Evolutionary conservation across 1,140 invertebrate genomes (phyloP).

Genomic region (Nasonia longicornis): DNA sequence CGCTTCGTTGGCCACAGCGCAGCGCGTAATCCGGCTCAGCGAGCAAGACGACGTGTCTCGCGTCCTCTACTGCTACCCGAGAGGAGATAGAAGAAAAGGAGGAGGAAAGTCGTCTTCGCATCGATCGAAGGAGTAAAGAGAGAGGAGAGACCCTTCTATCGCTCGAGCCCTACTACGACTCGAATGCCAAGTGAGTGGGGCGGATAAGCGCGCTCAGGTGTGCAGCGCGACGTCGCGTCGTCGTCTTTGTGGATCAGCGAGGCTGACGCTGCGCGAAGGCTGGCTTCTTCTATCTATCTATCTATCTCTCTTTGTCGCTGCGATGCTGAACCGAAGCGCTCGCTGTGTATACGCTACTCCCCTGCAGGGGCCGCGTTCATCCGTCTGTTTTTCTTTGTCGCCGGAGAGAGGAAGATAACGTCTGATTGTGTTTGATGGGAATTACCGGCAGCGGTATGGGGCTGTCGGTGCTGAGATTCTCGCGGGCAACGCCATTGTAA

Average conservation of each 20-base stretch:
- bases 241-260: neutral
- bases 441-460: neutral
- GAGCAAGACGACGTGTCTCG: neutral
- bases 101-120: neutral
- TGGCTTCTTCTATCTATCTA: neutral
- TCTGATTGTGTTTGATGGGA: conserved; percentile 8
- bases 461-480: neutral
- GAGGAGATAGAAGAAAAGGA: neutral
- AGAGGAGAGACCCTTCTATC: neutral
- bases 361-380: neutral
- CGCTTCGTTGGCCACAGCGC: neutral
- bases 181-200: neutral
- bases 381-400: neutral
- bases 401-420: neutral
- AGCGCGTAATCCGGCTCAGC: conserved; percentile 14
- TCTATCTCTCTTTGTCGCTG: neutral
- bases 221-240: neutral
- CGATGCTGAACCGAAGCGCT: neutral
- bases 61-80: neutral
- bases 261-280: neutral
- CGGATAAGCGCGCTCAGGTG: neutral
- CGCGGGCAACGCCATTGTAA: neutral
- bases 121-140: neutral
- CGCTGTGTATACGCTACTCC: neutral
- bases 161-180: neutral